Base-by-base conservation (phyloP, 2,113 vertebrate species). In the Eonycteris spelaea region DNA sequence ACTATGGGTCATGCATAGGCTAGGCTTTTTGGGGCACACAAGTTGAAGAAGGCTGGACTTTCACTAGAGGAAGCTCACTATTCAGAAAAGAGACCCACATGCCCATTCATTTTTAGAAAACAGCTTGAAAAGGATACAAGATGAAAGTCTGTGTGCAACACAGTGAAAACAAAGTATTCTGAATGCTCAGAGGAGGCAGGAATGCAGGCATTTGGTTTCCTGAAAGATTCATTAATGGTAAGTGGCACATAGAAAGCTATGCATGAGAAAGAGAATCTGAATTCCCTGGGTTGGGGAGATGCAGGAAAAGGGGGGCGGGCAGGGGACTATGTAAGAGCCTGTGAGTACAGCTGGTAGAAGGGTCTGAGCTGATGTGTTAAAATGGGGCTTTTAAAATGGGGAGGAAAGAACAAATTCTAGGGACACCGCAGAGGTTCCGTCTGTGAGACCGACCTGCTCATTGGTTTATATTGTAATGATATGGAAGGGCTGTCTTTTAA, bases 391-490 rank as follows among this genome's bases (percentile, higher is more conserved):
- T 35, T 95, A 63, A 40, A 87, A 92, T 7, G 53, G 63, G 48
- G 38, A 88, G 30, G 63, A 83, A 55, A 91, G 68, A 43, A 65
- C 24, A 43, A 78, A 91, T 86, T 77, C 77, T 78, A 93, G 86
- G 38, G 43, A 91, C 30, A 45, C 4, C 28, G 63, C 61, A 63
- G 80, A 95, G 57, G 77, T 89, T 80, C 77, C 71, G 86, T 86
- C 95, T 93, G 80, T 57, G 93, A 94, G 71, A 65, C 89, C 18
- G 18, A 94, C 68, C 84, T 77, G 77, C 93, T 96, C 94, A 96
- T 75, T 94, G 89, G 95, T 85, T 96, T 86, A 73, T 16, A 53
- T 61, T 38, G 22, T 24, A 55, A 12, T 35, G 73, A 86, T 63
- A 82, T 0, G 1, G 40, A 16, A 80, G 53, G 48, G 61, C 71